phyloP scores from a whole-genome alignment of 2,113 vertebrate species.

The Scomber scombrus region DNA sequence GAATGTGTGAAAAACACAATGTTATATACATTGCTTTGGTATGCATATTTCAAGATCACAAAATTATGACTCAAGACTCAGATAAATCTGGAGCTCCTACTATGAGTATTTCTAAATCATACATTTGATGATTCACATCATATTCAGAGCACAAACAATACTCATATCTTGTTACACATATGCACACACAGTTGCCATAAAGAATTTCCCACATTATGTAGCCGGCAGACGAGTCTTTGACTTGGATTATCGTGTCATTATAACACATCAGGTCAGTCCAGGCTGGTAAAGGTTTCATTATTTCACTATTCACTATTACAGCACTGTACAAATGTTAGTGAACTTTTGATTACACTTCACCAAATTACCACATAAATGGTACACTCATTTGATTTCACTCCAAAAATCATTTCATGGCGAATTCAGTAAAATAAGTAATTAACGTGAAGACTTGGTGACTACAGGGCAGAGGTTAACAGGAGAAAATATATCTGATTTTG shows the following conservation, averaged over 20 bases:
- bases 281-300: no score
- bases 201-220: neutral
- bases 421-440: neutral
- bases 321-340: no score
- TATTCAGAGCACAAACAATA: no score
- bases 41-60: constrained; percentile 3
- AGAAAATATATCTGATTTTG: neutral
- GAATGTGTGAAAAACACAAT: neutral
- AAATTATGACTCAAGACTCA: neutral
- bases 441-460: no score
- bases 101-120: neutral
- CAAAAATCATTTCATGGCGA: no score
- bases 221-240: neutral
- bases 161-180: neutral
- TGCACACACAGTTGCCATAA: neutral
- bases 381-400: no score
- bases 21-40: neutral
- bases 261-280: no score
- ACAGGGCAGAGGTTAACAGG: neutral
- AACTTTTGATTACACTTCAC: neutral
- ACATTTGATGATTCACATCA: neutral
- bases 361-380: neutral
- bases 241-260: neutral
- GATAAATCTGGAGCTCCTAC: neutral
- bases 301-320: no score